Conservation (phyloP, 2,113 vertebrate species). For the Eidolon helvum region DNA sequence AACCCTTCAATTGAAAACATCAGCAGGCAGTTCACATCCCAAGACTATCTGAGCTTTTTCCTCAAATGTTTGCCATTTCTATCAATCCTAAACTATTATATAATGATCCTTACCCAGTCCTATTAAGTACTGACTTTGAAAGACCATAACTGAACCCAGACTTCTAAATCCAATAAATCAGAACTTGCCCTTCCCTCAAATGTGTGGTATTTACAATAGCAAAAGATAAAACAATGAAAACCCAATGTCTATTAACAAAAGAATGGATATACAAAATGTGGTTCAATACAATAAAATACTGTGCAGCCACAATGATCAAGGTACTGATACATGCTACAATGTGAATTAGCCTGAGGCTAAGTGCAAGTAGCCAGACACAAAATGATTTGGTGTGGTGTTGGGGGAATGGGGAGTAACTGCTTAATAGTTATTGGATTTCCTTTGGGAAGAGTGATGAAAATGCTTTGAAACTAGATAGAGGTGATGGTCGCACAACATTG, state of each 20-base stretch:
- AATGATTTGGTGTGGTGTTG: neutral
- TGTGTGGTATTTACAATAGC: neutral
- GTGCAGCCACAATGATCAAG: neutral
- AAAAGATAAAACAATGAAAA: neutral
- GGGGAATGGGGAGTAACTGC: accelerated
- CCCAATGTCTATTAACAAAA: neutral
- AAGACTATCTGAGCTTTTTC: neutral
- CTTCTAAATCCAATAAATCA: neutral
- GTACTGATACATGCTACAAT: neutral
- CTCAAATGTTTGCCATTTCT: neutral
- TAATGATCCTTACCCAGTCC: neutral
- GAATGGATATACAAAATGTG: neutral
- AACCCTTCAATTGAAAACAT: neutral
- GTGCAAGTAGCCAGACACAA: neutral
- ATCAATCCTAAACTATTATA: neutral
- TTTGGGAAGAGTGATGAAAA: neutral
- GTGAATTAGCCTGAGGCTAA: neutral
- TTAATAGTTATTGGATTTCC: neutral
- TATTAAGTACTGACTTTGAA: slow-evolving; percentile 14
- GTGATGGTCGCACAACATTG: neutral
- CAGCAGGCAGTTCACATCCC: neutral
- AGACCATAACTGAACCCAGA: neutral
- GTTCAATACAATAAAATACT: neutral
- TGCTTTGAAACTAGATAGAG: neutral
- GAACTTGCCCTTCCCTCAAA: neutral